Base-by-base conservation (phyloP, 1,140 invertebrate species). In the Penaeus vannamei region DNA sequence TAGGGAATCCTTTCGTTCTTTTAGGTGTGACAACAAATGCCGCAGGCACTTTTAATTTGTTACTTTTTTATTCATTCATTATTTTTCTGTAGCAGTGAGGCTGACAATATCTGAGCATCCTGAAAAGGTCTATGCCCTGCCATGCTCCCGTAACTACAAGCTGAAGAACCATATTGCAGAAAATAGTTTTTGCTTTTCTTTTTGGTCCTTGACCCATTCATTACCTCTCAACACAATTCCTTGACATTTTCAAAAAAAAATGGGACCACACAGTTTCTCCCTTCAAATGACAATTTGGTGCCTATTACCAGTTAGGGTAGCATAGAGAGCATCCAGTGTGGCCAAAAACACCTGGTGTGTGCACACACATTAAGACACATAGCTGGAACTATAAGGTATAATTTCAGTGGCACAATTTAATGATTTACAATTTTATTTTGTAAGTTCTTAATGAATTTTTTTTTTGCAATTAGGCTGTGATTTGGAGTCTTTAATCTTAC, bases 331-430 rank as follows among this genome's bases (percentile, higher is more conserved):
- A 53, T 14, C 53, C 53, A 79, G 76, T 79, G 22, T 36, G 23
- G 76, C 32, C 76, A 79, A 79, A 46, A 36, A 22, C 32, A 79
- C 53, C 53, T 53, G 76, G 76, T 36, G 76, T 36, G 32, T 46
- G 32, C 76, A 79, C 76, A 87, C 86, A 87, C 86, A 83, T 60
- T 87, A 87, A 87, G 86, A 87, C 86, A 87, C 86, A 82, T 87
- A 64, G 79, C 86, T 87, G 86, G 86, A 87, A 87, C 86, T 87
- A 87, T 87, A 87, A 87, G 64, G 69, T 87, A 87, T 69, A 87
- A 87, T 61, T 87, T 69, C 36, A 83, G 86, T 82, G 86, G 86
- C 86, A 87, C 80, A 87, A 72, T 29, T 60, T 72, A 82, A 82
- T 87, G 85, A 87, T 87, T 87, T 87, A 29, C 83, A 77, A 61